phyloP scores from a whole-genome alignment of 2,888 invertebrate species.

The Nematopogon swammerdamellus region DNA sequence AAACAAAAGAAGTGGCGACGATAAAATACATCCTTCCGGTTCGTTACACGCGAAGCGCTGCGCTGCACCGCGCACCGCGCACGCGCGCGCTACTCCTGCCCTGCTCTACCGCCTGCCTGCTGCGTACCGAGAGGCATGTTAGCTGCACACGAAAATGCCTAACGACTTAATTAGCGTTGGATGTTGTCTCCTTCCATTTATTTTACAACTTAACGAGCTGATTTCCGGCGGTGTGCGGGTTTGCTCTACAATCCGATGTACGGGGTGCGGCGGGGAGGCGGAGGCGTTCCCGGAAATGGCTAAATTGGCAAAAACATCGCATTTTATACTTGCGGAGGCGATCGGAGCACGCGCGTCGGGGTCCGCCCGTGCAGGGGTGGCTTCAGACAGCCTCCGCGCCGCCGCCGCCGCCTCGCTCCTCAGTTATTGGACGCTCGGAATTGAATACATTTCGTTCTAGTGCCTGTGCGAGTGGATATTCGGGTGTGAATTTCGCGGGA shows the following conservation, averaged over 20 bases:
- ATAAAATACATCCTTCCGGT: neutral
- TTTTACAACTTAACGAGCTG: neutral
- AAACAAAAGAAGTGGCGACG: neutral
- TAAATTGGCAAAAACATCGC: neutral
- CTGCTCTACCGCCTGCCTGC: too few relatives aligned
- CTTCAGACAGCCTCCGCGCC: too few relatives aligned
- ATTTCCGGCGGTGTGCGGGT: too few relatives aligned
- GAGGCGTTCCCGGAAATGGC: neutral
- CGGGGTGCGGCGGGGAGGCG: neutral
- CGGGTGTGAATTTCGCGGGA: neutral
- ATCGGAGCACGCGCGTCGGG: too few relatives aligned
- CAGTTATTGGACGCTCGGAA: neutral
- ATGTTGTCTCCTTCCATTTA: neutral
- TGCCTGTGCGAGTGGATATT: neutral
- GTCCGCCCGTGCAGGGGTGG: too few relatives aligned
- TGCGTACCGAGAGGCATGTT: too few relatives aligned
- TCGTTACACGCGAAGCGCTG: neutral
- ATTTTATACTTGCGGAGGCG: neutral
- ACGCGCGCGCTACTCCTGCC: too few relatives aligned
- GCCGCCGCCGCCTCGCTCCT: neutral
- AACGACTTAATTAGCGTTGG: too few relatives aligned
- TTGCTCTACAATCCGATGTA: neutral
- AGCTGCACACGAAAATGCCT: too few relatives aligned
- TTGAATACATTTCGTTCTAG: neutral
- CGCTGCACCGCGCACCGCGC: neutral